phyloP scores from a whole-genome alignment of 1,140 invertebrate genomes.

The Hetaerina americana region DNA sequence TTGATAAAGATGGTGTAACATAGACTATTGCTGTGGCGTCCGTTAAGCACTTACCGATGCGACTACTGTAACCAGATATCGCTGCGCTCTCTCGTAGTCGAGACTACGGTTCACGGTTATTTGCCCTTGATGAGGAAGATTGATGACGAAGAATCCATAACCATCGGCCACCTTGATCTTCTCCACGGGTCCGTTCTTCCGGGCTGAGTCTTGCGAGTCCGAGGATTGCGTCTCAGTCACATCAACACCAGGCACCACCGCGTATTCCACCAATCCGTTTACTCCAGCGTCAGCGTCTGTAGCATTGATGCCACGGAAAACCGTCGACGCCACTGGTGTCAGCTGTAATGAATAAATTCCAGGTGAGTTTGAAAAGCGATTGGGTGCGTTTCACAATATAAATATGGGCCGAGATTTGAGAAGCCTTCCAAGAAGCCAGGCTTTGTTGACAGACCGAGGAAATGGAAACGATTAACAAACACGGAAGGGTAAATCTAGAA shows the following conservation, averaged over 20 bases:
- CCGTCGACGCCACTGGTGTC: constrained; percentile 71
- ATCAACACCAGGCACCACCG: constrained; percentile 42
- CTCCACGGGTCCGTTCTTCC: constrained; percentile 26
- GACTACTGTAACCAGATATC: constrained; percentile 76
- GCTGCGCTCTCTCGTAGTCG: constrained; percentile 79
- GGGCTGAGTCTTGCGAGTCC: constrained; percentile 38
- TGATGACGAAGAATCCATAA: constrained; percentile 68
- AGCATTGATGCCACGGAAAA: constrained; percentile 73
- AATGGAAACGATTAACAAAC: too few species aligned
- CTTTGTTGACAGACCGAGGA: too few species aligned
- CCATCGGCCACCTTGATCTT: constrained; percentile 63
- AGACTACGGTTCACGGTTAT: constrained; percentile 77
- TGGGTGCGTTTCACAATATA: too few species aligned
- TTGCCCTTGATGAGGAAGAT: constrained; percentile 77
- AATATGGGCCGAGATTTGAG: too few species aligned
- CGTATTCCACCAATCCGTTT: constrained; percentile 75
- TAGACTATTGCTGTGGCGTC: too few species aligned
- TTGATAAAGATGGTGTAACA: too few species aligned
- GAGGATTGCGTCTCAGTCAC: constrained; percentile 36
- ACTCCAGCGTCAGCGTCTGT: constrained; percentile 73
- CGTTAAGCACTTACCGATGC: constrained; percentile 84
- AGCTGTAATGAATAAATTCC: constrained; percentile 42
- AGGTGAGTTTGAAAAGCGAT: constrained; percentile 6
- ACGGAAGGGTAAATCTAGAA: too few species aligned
- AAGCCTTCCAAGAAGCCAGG: too few species aligned